Base-by-base conservation (phyloP, 2,113 vertebrate genomes). In the Anser brachyrhynchus region DNA sequence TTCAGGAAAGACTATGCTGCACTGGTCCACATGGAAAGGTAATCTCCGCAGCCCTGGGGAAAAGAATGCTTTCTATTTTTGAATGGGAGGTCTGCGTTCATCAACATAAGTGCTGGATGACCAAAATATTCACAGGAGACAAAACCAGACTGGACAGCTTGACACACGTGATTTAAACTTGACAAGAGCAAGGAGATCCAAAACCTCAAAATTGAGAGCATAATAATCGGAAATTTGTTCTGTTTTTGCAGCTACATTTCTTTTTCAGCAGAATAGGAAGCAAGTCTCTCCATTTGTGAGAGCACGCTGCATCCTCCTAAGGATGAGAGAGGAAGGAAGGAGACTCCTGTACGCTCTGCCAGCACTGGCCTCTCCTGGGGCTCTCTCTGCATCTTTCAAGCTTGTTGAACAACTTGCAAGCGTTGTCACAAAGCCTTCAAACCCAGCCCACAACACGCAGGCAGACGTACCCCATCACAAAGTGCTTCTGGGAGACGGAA, bases 261-360 rank as follows among this genome's bases (percentile, higher is more conserved):
- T 39, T 73, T 25, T 20, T 86, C 46, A 49, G 59, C 46, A 52
- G 83, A 23, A 74, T n/a, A 66, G 5, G 39, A 70, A 91, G 51
- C 64, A 28, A 5, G 17, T 49, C 49, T 78, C 43, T 84, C 84
- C 41, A 9, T 35, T 65, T 31, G 75, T 83, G 59, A 91, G 29
- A 84, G 69, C 0, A 0, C 12, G 41, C 83, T 92, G 89, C 59
- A 70, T 83, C 37, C 67, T 95, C 78, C 51, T 28, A 51, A 55
- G 62, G 52, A 76, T 58, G 52, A 75, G 87, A 65, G 2, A 15
- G 91, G 94, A 93, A 94, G 66, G 84, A 89, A 92, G 74, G 49
- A 84, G 94, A 82, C 81, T 94, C 87, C 92, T 76, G 23, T 52
- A 72, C 62, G 61, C 6, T n/a, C 37, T 59, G 70, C 29, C 89